Evolutionary conservation across 2,888 invertebrate genomes (phyloP).

Genomic region (Psylliodes chrysocephalus): DNA sequence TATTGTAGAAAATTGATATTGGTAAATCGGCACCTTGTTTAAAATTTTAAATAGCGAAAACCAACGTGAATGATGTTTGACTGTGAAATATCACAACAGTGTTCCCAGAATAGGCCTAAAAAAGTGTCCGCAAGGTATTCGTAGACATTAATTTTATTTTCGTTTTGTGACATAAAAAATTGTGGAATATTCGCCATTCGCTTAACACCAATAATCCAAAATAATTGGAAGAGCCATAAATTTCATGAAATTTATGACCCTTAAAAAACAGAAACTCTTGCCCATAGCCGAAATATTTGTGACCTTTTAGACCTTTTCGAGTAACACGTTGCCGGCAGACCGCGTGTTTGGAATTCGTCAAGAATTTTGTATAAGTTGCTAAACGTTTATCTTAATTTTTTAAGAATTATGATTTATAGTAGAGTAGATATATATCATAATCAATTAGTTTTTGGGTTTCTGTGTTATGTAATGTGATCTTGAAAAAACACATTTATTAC

Average conservation of each 20-base stretch:
- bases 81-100: neutral
- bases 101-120: neutral
- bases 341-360: constrained; percentile 19
- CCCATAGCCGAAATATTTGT: constrained; percentile 16
- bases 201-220: constrained; percentile 26
- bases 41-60: too few species aligned
- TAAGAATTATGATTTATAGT: constrained; percentile 39
- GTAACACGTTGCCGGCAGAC: constrained; percentile 25
- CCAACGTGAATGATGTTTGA: neutral
- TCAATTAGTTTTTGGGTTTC: constrained; percentile 28
- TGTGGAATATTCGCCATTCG: constrained; percentile 24
- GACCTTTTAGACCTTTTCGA: constrained; percentile 26
- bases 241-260: constrained; percentile 51
- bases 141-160: constrained; percentile 25
- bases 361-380: constrained; percentile 30
- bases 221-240: constrained; percentile 48
- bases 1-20: too few species aligned
- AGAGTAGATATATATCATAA: constrained; percentile 35
- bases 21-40: too few species aligned
- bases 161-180: constrained; percentile 26
- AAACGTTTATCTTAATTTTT: constrained; percentile 29
- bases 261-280: constrained; percentile 31
- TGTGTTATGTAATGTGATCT: neutral
- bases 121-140: constrained; percentile 2
- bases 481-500: too few species aligned